Evolutionary conservation across 30 jellyfish, hydroid and myxozoan genomes (phyloP).

Genomic region (Sanderia malayensis): DNA sequence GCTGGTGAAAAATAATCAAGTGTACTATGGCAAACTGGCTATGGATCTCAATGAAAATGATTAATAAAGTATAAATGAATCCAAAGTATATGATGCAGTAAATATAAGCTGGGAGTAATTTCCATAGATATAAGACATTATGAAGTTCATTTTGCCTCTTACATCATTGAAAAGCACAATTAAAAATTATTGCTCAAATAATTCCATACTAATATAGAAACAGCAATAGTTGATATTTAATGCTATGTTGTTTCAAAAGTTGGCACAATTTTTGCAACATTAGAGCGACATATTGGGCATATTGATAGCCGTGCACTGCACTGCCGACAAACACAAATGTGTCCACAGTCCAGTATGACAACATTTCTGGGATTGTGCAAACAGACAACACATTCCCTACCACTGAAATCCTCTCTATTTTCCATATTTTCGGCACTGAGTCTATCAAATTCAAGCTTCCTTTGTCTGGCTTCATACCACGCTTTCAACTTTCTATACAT

Average conservation of each 20-base stretch:
- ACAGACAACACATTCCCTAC: conserved; percentile 70
- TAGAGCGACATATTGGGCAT: conserved; percentile 82
- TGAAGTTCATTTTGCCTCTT: too few species aligned
- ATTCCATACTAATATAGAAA: too few species aligned
- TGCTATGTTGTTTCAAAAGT: conserved; percentile 28
- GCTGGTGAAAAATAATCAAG: too few species aligned
- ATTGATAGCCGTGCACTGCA: conserved; percentile 42
- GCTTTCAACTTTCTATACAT: conserved; percentile 16
- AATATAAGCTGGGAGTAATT: too few species aligned
- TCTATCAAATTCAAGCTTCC: conserved; percentile 26
- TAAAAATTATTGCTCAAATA: too few species aligned
- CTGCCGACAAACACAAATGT: conserved; percentile 52
- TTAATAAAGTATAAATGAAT: too few species aligned
- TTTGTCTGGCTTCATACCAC: conserved; percentile 45
- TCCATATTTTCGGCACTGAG: conserved; percentile 9
- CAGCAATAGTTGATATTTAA: too few species aligned
- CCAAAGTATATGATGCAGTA: too few species aligned
- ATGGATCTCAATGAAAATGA: too few species aligned
- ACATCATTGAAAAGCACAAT: too few species aligned
- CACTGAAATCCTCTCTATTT: conserved; percentile 6
- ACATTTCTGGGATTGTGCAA: conserved; percentile 63
- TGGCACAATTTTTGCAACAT: conserved; percentile 59
- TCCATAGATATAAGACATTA: too few species aligned
- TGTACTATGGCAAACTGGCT: too few species aligned
- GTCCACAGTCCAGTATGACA: conserved; percentile 88